phyloP scores from a whole-genome alignment of 2,113 vertebrate genomes.

The Pangasianodon gigas region DNA sequence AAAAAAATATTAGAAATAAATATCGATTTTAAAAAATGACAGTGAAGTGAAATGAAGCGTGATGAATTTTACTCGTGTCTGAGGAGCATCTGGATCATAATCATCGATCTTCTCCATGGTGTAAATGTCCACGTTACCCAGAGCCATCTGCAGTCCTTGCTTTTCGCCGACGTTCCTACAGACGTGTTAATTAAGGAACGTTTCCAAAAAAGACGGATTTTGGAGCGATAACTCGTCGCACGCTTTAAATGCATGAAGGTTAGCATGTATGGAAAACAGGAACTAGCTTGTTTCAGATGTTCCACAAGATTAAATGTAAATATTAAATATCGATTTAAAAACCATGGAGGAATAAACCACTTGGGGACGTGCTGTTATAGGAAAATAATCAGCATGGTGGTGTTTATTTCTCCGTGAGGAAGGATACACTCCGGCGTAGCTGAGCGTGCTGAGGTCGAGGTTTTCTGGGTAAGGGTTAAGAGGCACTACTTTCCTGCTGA shows the following conservation, averaged over 20 bases:
- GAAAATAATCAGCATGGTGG: not conserved
- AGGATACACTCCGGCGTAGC: slow-evolving; percentile 96
- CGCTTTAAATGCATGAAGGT: not conserved
- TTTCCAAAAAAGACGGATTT: not conserved
- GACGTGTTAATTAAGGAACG: slow-evolving; percentile 71
- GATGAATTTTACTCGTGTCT: slow-evolving; percentile 62
- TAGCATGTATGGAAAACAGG: not conserved
- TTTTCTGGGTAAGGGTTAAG: slow-evolving; percentile 86
- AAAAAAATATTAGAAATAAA: slow-evolving; percentile 75
- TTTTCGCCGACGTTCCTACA: slow-evolving; percentile 83
- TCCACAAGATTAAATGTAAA: not conserved
- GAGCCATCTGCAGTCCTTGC: slow-evolving; percentile 85
- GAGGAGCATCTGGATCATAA: slow-evolving; percentile 79
- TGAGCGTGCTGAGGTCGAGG: slow-evolving; percentile 77
- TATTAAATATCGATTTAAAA: not conserved
- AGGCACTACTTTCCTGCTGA: slow-evolving; percentile 84
- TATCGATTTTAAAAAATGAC: not conserved
- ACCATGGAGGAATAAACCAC: not conserved
- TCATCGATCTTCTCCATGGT: slow-evolving; percentile 84
- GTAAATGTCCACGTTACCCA: slow-evolving; percentile 89
- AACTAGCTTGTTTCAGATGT: not conserved
- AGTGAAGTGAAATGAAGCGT: not conserved
- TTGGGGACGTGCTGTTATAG: not conserved
- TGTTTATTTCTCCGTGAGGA: slow-evolving; percentile 47
- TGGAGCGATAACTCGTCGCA: not conserved